Base-by-base conservation (phyloP, 2,888 invertebrate species). In the Drosophila testacea region DNA sequence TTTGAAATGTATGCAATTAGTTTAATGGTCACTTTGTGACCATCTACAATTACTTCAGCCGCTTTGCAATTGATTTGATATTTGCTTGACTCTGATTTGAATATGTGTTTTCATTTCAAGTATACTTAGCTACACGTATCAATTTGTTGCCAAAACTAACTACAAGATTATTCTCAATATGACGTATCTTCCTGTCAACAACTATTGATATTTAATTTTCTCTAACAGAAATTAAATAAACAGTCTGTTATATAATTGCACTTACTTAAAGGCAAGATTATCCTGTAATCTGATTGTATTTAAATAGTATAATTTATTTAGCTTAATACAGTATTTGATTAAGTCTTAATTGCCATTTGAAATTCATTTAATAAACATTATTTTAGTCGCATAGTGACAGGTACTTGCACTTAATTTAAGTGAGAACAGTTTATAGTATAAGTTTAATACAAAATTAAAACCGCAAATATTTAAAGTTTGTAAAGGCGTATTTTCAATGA, bases 1-100 rank as follows among this genome's bases (percentile, higher is more conserved):
- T 70, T 62, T 73, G 64, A 73, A 78, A 60, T 80, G 81, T 77
- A 50, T 54, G 81, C 83, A 81, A 86, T 81, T 81, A 81, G 81
- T 85, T 76, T 69, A 82, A 81, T 85, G 73, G 60, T 48, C 54
- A 50, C 42, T 52, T 48, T 61, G 51, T 32, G 32, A 51, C 16
- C 32, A 32, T 63, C n/a, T 30, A 34, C 70, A 70, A 57, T 68
- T 69, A 69, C 69, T 65, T 55, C 36, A 38, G 6, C 9, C 42
- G 11, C 51, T 42, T 50, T 42, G 52, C 38, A 48, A 72, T 77
- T 44, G 42, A 71, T 62, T 62, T 60, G 32, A 30, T 34, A 50
- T 42, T 42, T 55, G 6, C 28, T 28, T 5, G 13, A 28, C n/a
- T 4, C n/a, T 42, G n/a, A 22, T 34, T n/a, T 27, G 6, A 22